Evolutionary conservation across 2,113 vertebrate genomes (phyloP).

Genomic region (Tychaedon coryphoeus): DNA sequence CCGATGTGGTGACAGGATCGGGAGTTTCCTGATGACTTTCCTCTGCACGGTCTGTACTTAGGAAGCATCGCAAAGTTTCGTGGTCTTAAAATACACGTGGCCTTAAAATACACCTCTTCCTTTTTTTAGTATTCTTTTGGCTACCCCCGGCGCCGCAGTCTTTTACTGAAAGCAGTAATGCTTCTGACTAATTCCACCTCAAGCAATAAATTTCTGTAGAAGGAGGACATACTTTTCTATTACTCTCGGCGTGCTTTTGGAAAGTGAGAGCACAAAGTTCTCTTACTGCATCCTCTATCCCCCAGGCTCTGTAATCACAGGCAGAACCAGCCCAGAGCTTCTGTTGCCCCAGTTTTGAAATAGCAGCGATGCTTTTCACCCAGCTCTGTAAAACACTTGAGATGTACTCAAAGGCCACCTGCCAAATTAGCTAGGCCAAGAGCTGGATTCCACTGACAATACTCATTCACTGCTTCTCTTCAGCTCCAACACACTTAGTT

Average conservation of each 20-base stretch:
- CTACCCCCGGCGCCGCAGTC: not conserved
- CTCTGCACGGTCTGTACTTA: not conserved
- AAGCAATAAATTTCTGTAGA: not conserved
- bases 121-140: not conserved
- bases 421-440: not conserved
- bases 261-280: not conserved
- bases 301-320: not conserved
- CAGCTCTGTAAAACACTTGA: not conserved
- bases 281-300: not conserved
- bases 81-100: not conserved
- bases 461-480: not conserved
- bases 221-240: not conserved
- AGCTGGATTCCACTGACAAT: not conserved
- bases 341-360: conserved; percentile 8
- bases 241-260: not conserved
- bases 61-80: not conserved
- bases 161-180: not conserved
- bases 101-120: not conserved
- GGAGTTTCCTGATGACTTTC: not conserved
- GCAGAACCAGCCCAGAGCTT: not conserved
- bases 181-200: not conserved
- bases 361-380: not conserved
- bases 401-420: not conserved
- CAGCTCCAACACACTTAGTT: not conserved
- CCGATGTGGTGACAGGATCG: not conserved